These are phyloP conservation scores for Herminia tarsipennalis DNA, from an alignment of 2,888 invertebrate genomes.

Conservation along the genomic window DNA sequence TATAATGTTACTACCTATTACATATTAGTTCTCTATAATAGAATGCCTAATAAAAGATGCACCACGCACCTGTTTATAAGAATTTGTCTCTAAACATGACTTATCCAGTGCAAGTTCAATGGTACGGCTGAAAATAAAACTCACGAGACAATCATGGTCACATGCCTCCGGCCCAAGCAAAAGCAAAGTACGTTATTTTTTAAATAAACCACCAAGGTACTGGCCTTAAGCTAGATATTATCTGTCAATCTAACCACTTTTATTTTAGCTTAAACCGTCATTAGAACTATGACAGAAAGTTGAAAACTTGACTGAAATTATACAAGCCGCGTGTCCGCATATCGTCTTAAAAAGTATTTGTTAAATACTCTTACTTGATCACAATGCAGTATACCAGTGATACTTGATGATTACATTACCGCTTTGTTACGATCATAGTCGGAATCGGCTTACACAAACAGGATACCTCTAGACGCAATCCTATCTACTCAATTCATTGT, in stretches of 20 bases:
- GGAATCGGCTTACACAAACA: conserved; percentile 51
- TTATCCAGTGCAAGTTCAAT: conserved; percentile 51
- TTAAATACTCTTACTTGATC: conserved; percentile 22
- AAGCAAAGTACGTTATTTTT: conserved; percentile 37
- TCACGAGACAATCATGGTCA: conserved; percentile 30
- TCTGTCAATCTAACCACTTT: conserved; percentile 4
- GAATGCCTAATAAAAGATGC: no score
- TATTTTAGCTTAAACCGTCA: background rate
- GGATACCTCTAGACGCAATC: conserved; percentile 38
- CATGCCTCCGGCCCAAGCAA: conserved; percentile 32
- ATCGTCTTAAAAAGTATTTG: no score
- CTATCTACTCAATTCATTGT: conserved; percentile 15
- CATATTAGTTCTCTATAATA: no score
- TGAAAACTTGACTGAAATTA: background rate
- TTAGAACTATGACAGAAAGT: background rate
- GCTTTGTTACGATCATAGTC: conserved; percentile 25
- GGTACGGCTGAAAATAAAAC: conserved; percentile 65
- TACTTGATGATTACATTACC: conserved; percentile 17
- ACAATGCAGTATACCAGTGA: conserved; percentile 26
- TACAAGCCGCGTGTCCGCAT: no score
- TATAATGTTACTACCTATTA: no score
- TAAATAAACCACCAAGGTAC: conserved; percentile 23
- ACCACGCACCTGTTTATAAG: no score
- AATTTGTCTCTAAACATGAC: conserved; percentile 25
- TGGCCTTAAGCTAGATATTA: conserved; percentile 9